A percentile compares a stretch with the other conserved stretches of the same genome.
Evolutionary conservation across 2,797 vertebrate genomes (phyloP).

Genomic region (Peromyscus aztecus): DNA sequence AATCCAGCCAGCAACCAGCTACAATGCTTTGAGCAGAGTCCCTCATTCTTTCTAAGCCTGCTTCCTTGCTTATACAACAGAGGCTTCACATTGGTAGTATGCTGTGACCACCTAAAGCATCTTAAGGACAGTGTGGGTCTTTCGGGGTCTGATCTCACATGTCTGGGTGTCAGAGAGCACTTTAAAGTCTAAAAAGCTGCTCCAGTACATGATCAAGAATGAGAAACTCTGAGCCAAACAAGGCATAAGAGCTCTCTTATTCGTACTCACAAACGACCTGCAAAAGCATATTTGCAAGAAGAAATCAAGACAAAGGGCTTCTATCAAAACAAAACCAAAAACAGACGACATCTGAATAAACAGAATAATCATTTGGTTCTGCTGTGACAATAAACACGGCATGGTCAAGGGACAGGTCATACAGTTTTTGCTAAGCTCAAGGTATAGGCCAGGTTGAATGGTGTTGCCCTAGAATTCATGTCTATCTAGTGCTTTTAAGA

Average conservation of each 20-base stretch:
- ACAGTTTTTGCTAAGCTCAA: background rate
- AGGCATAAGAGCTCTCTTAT: background rate
- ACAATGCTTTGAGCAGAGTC: background rate
- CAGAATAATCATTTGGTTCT: constrained; percentile 27
- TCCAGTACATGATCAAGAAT: background rate
- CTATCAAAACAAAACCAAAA: background rate
- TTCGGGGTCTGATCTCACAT: background rate
- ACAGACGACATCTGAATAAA: background rate
- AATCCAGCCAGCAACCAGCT: background rate
- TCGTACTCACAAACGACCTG: background rate
- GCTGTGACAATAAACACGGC: background rate
- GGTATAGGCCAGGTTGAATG: background rate
- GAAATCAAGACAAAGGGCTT: constrained; percentile 55
- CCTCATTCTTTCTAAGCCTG: background rate
- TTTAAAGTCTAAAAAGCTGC: constrained; percentile 16
- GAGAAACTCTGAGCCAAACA: constrained; percentile 38
- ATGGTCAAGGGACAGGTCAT: background rate
- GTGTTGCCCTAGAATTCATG: background rate
- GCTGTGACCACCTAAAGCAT: background rate
- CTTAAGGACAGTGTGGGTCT: background rate
- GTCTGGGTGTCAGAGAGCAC: background rate
- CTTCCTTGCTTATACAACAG: constrained; percentile 43
- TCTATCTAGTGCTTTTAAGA: background rate
- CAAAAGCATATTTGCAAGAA: constrained; percentile 49
- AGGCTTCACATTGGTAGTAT: constrained; percentile 5